These are phyloP conservation scores for Ondatra zibethicus DNA, from an alignment of 2,113 vertebrate genomes.

Conservation along the genomic window DNA sequence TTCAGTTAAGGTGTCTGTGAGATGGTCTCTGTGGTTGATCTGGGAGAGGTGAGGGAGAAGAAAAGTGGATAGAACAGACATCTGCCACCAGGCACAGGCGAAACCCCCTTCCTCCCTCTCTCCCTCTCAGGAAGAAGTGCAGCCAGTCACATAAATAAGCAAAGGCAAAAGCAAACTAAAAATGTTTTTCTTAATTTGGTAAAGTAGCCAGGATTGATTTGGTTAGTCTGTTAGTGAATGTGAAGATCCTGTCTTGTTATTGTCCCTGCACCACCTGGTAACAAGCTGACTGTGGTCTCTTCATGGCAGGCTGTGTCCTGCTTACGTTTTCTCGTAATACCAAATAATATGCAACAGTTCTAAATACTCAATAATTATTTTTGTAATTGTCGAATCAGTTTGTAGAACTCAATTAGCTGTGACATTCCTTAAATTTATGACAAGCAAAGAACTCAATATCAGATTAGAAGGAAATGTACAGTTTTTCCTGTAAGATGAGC, in stretches of 20 bases:
- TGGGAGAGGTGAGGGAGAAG: background rate
- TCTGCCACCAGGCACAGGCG: background rate
- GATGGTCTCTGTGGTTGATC: background rate
- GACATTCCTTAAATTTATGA: slow-evolving; percentile 10
- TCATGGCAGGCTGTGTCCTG: background rate
- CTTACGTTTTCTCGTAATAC: background rate
- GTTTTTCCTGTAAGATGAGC: slow-evolving; percentile 26
- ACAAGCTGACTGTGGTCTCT: slow-evolving; percentile 27
- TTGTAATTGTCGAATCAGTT: slow-evolving; percentile 22
- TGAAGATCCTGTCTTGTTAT: background rate
- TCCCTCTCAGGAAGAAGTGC: background rate
- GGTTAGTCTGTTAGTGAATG: background rate
- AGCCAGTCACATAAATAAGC: background rate
- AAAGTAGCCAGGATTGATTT: background rate
- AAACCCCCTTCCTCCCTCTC: background rate
- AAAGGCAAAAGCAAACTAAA: background rate
- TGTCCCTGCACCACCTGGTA: background rate
- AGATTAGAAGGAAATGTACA: slow-evolving; percentile 27
- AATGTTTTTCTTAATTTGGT: background rate
- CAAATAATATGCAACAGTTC: slow-evolving; percentile 19
- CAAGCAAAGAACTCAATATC: slow-evolving; percentile 38
- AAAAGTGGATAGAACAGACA: background rate
- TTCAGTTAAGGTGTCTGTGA: background rate
- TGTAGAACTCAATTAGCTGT: background rate
- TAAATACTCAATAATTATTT: slow-evolving; percentile 12